Evolutionary conservation across 1,140 invertebrate genomes (phyloP).

Genomic region (Aethina tumida): DNA sequence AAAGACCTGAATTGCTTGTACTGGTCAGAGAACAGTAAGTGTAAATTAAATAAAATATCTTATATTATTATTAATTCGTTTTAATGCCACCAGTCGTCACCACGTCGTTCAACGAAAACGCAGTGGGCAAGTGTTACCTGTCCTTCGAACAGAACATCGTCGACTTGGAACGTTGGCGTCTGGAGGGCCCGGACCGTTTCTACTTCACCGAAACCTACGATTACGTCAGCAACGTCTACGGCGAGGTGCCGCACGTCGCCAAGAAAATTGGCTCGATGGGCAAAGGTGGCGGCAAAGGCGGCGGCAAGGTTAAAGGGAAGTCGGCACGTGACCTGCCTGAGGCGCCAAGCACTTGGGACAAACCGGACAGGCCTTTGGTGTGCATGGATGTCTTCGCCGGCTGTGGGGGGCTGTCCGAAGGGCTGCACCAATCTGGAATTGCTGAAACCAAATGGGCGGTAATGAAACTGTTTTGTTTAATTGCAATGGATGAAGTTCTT

Average conservation of each 20-base stretch:
- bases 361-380: slow-evolving; percentile 43
- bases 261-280: neutral
- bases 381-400: slow-evolving; percentile 84
- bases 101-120: slow-evolving; percentile 15
- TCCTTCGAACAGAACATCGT: slow-evolving; percentile 12
- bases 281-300: slow-evolving; percentile 20
- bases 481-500: neutral
- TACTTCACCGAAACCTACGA: slow-evolving; percentile 1
- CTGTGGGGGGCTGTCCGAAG: slow-evolving; percentile 69
- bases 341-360: slow-evolving; percentile 29
- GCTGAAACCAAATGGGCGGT: slow-evolving; percentile 64
- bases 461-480: slow-evolving; percentile 12
- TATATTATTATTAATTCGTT: slow-evolving; percentile 10
- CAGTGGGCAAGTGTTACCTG: slow-evolving; percentile 18
- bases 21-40: slow-evolving; percentile 62
- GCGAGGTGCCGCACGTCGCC: neutral
- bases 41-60: slow-evolving; percentile 10
- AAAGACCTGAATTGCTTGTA: slow-evolving; percentile 66
- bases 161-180: slow-evolving; percentile 12
- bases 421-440: slow-evolving; percentile 61
- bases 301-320: slow-evolving; percentile 60
- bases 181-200: slow-evolving; percentile 4
- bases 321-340: slow-evolving; percentile 31
- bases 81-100: slow-evolving; percentile 9
- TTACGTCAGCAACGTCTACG: slow-evolving; percentile 4